phyloP scores from a whole-genome alignment of 30 jellyfish, hydroid and myxozoan species.

The Turritopsis rubra region DNA sequence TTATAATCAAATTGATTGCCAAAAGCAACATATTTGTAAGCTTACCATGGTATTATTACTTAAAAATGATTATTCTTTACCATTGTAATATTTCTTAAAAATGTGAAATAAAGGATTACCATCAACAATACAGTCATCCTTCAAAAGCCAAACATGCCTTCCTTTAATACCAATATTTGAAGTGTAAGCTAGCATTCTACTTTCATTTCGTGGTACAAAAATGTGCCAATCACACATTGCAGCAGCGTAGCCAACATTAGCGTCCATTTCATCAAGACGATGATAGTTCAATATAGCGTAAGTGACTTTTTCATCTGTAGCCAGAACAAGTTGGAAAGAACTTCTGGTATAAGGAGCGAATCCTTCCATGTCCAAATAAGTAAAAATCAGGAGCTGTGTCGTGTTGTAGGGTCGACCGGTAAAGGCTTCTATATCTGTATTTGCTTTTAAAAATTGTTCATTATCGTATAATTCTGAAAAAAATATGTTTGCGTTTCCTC shows the following conservation, averaged over 20 bases:
- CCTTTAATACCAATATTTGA: background rate
- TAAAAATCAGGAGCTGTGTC: background rate
- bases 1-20: no score
- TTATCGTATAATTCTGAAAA: background rate
- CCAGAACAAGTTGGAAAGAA: background rate
- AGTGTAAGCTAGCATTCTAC: background rate
- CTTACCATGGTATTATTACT: no score
- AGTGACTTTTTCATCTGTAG: background rate
- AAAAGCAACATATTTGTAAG: no score
- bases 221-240: background rate
- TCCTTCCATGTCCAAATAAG: background rate
- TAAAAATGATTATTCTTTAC: no score
- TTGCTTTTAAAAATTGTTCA: background rate
- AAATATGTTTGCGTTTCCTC: background rate
- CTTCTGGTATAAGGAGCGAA: background rate
- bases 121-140: background rate
- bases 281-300: background rate
- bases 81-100: no score
- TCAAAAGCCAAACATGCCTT: background rate
- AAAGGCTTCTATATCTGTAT: background rate
- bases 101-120: background rate
- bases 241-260: background rate
- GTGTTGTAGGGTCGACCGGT: background rate
- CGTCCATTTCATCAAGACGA: background rate
- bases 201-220: background rate